Evolutionary conservation across 2,888 invertebrate genomes (phyloP), one percentile per base, ranked within the genome.

Genomic region (Reticulitermes lucifugus): DNA sequence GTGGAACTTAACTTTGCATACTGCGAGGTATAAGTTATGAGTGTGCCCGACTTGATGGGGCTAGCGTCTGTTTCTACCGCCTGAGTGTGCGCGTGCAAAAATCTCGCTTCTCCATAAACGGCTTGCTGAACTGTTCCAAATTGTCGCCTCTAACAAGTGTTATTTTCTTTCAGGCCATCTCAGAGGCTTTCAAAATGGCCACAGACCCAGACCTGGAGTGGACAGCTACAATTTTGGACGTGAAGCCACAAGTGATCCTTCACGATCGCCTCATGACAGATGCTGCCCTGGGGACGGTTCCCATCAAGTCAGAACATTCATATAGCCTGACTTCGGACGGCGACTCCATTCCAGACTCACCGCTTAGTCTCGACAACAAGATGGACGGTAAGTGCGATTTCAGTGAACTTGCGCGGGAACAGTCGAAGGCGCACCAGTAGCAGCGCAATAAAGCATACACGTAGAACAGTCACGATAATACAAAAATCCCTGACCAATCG

Each of bases 271-370:
- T 98, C 88, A 97, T 97, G 95, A 96, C 97, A 21, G 97, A 97
- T 89, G 97, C 98, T 6, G 95, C 96, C 41, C 93, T 97, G 83
- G 96, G 96, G 87, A 95, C 95, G 83, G 90, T 90, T 59, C 97
- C 97, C 88, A 98, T 98, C 90, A 97, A 98, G 92, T 95, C 96
- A 87, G 98, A 98, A 91, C 98, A 98, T 93, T 97, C 97, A 88
- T 98, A 98, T 93, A 98, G 97, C 90, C 89, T 92, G 46, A 88
- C 91, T 43, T 89, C 90, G 85, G 89, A 89, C 84, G 89, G 88
- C 55, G 88, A 88, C 77, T 87, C 87, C 71, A 83, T 84, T 12
- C 95, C 95, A 79, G 93, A 94, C 87, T 95, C 95, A 85, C 95
- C 95, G 86, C 90, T 91, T 88, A 91, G 91, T 89, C 89, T 90